Evolutionary conservation across 2,113 vertebrate species (phyloP).

Genomic region (Channa maculata): DNA sequence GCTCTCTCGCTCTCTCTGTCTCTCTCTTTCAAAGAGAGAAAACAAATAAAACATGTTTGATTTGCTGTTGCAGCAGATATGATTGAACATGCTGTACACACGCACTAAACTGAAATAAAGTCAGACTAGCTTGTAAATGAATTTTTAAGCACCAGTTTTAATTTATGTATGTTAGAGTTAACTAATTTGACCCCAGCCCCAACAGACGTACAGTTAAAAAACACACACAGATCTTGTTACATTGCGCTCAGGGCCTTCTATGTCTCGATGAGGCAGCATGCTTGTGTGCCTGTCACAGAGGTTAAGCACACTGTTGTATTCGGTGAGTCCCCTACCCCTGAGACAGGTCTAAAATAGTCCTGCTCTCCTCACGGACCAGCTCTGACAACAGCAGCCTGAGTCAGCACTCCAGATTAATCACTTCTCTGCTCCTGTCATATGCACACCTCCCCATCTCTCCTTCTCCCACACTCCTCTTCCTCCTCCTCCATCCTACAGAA

Average conservation of each 20-base stretch:
- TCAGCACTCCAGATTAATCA: conserved; percentile 80
- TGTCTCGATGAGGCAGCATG: conserved; percentile 38
- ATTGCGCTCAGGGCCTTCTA: conserved; percentile 10
- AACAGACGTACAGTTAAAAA: conserved; percentile 19
- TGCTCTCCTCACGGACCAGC: conserved; percentile 46
- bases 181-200: conserved; percentile 46
- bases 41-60: conserved; percentile 56
- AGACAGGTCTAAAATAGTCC: conserved; percentile 66
- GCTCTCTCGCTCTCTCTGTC: conserved; percentile 1
- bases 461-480: conserved; percentile 11
- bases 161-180: conserved; percentile 36
- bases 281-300: conserved; percentile 53
- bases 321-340: conserved; percentile 53
- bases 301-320: conserved; percentile 62
- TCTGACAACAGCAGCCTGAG: conserved; percentile 69
- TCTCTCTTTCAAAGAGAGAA: not conserved
- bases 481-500: conserved; percentile 73
- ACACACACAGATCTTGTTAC: conserved; percentile 33
- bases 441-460: conserved; percentile 40
- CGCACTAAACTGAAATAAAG: conserved; percentile 39
- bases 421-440: conserved; percentile 69
- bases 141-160: conserved; percentile 48
- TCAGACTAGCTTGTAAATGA: conserved; percentile 49
- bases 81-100: conserved; percentile 34
- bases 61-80: conserved; percentile 40